Conservation (phyloP, 2,888 invertebrate species). For the Tiliacea aurago region DNA sequence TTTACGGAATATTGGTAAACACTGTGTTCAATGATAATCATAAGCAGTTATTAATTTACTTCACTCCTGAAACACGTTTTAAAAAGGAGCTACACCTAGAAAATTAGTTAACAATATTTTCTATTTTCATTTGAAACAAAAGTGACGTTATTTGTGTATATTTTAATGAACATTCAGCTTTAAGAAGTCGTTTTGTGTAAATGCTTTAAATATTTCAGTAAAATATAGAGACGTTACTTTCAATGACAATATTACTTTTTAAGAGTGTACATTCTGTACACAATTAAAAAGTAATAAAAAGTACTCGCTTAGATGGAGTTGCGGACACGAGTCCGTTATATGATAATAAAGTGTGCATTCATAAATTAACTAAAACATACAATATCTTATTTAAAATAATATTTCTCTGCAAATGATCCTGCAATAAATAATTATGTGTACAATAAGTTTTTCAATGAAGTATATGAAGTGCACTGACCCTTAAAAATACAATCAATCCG, state of each 20-base stretch:
- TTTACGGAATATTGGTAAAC: conserved; percentile 43
- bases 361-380: neutral
- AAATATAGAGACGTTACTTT: neutral
- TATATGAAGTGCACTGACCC: neutral
- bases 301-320: neutral
- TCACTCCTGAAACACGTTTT: neutral
- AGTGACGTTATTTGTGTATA: neutral
- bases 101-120: conserved; percentile 4
- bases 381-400: neutral
- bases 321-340: neutral
- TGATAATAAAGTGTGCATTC: neutral
- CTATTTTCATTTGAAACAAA: neutral
- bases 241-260: neutral
- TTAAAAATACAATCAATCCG: neutral
- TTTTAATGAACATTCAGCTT: neutral
- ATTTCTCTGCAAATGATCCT: neutral
- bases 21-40: conserved; percentile 23
- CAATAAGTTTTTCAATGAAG: neutral
- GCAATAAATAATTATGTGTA: neutral
- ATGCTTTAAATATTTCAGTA: neutral
- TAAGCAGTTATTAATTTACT: neutral
- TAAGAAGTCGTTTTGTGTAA: neutral
- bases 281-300: too few species aligned
- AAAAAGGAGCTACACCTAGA: neutral
- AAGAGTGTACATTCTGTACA: neutral